Evolutionary conservation across 2,113 vertebrate species (phyloP), one percentile per base, ranked within the genome.

Genomic region (Eretmochelys imbricata): DNA sequence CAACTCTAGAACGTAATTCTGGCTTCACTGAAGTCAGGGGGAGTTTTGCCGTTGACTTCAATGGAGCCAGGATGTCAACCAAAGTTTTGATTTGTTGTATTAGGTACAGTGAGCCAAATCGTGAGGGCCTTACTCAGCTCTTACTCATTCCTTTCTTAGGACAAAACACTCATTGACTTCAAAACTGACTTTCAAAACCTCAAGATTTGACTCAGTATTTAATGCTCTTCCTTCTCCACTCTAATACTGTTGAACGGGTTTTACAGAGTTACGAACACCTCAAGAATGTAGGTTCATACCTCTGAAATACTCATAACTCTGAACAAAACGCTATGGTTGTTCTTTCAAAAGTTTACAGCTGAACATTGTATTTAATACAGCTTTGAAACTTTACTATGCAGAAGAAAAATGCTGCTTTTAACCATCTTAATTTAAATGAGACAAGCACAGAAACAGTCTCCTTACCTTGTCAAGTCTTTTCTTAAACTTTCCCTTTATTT

Each of bases 21-120:
- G n/a, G 2, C 80, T 76, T 12, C 85, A 76, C 93, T 65, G 89
- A 53, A 96, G 78, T 78, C 90, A 88, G 69, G 49, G 72, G 25
- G 48, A 93, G 51, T 88, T 94, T 85, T 89, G 93, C 46, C 29
- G 10, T 29, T 91, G 17, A 16, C 5, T 14, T 88, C 92, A 95
- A 16, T 69, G 57, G 50, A 90, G 42, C 46, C 10, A 81, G 57
- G 38, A 51, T 95, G 93, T 93, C 50, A 88, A 49, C 35, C 94
- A 91, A 89, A 84, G 46, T 94, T 92, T 55, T 93, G 31, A 89
- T 94, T 93, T 69, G 93, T 48, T 90, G 87, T 82, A 81, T 92
- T 91, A 46, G 31, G 31, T 27, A 81, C 55, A 19, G 35, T 5
- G 81, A 89, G 35, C 78, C 91, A 90, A 91, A 91, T 88, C 54